Evolutionary conservation across 1,140 invertebrate species (phyloP).

Genomic region (Glossosoma conforme): DNA sequence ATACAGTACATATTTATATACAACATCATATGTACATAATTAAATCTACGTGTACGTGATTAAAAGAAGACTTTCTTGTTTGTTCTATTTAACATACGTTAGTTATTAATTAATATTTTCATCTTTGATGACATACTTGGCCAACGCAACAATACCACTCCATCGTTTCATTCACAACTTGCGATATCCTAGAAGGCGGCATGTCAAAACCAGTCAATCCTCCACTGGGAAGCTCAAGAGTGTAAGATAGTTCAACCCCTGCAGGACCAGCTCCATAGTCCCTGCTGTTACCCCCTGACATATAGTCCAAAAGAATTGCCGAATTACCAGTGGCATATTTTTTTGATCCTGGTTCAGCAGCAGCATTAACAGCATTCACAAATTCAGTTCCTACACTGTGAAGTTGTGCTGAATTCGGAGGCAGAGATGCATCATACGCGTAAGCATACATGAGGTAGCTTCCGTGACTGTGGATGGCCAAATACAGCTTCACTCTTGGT

Average conservation of each 20-base stretch:
- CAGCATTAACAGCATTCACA: too few species aligned
- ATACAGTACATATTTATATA: too few species aligned
- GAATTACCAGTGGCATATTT: too few species aligned
- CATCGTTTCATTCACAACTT: conserved; percentile 73
- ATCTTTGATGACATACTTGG: conserved; percentile 33
- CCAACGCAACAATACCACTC: conserved; percentile 50
- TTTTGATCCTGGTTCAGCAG: conserved; percentile 44
- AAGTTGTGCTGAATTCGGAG: conserved; percentile 44
- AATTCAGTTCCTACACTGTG: conserved; percentile 38
- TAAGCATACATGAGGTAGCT: conserved; percentile 59
- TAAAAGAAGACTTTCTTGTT: too few species aligned
- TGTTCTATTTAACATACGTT: too few species aligned
- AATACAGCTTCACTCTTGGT: conserved; percentile 46
- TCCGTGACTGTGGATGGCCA: conserved; percentile 61
- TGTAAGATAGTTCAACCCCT: conserved; percentile 57
- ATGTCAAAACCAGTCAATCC: conserved; percentile 64
- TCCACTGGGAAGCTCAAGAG: conserved; percentile 64
- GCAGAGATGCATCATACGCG: conserved; percentile 51
- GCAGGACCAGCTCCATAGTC: conserved; percentile 61
- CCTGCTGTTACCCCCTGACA: conserved; percentile 53
- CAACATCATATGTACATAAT: too few species aligned
- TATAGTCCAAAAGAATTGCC: conserved; percentile 51
- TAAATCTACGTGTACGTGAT: too few species aligned
- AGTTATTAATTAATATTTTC: too few species aligned
- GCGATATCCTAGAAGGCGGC: conserved; percentile 60